Evolutionary conservation across 1,140 invertebrate genomes (phyloP).

Genomic region (Heliconius congener): DNA sequence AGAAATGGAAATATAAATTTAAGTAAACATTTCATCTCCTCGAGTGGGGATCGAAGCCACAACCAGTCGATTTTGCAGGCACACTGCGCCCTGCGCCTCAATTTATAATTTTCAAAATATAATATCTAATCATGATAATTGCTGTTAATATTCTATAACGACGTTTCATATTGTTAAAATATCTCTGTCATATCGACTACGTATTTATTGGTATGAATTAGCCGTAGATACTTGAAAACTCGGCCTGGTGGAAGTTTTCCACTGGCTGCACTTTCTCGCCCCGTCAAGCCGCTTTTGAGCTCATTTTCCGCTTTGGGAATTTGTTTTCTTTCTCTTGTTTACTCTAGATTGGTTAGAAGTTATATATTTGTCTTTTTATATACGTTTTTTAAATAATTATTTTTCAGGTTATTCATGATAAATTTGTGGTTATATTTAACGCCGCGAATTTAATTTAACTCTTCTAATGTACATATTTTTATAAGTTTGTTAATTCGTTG

Average conservation of each 20-base stretch:
- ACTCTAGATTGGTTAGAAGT: conserved; percentile 16
- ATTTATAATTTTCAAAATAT: no score
- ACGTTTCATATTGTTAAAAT: neutral
- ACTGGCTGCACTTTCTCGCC: conserved; percentile 35
- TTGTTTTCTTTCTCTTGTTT: conserved; percentile 39
- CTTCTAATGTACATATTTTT: no score
- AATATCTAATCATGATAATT: neutral
- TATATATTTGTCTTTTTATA: neutral
- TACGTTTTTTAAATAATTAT: neutral
- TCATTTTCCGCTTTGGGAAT: conserved; percentile 37
- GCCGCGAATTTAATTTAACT: no score
- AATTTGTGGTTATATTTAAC: neutral
- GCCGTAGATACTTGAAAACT: conserved; percentile 28
- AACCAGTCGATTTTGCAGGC: no score
- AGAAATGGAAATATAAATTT: no score
- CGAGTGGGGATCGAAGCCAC: no score
- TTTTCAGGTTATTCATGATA: neutral
- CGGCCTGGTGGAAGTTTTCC: conserved; percentile 39
- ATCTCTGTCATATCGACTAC: neutral
- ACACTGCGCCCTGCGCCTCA: no score
- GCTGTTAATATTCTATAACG: neutral
- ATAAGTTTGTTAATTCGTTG: no score
- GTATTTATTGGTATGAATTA: conserved; percentile 19
- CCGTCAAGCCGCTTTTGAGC: conserved; percentile 38
- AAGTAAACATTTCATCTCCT: no score